phyloP scores from a whole-genome alignment of 2,888 invertebrate genomes.

The Hesperia comma region DNA sequence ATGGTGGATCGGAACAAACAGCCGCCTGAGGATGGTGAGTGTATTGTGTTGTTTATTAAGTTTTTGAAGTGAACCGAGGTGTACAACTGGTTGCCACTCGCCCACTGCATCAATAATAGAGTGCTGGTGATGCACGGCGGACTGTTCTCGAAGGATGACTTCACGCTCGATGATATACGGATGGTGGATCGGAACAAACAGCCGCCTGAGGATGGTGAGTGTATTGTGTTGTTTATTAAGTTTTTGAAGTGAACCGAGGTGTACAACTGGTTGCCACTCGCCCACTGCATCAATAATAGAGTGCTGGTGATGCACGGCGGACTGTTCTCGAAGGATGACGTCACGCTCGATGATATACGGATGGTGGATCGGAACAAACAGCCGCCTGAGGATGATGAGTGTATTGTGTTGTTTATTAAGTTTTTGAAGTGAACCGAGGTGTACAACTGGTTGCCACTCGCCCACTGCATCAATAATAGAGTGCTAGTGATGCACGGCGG shows the following conservation, averaged over 20 bases:
- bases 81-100: slow-evolving; percentile 98
- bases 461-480: slow-evolving; percentile 94
- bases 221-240: background rate
- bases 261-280: slow-evolving; percentile 98
- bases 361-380: slow-evolving; percentile 96
- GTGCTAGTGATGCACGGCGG: slow-evolving; percentile 98
- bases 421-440: no score
- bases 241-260: no score
- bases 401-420: background rate
- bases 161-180: slow-evolving; percentile 96
- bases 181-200: slow-evolving; percentile 96
- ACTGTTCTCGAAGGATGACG: slow-evolving; percentile 95
- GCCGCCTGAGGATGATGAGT: slow-evolving; percentile 95
- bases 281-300: slow-evolving; percentile 94
- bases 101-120: slow-evolving; percentile 94
- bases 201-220: slow-evolving; percentile 95
- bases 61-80: no score
- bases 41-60: background rate
- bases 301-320: slow-evolving; percentile 98
- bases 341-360: slow-evolving; percentile 96
- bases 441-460: slow-evolving; percentile 98
- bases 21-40: slow-evolving; percentile 95
- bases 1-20: slow-evolving; percentile 96
- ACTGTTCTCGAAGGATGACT: slow-evolving; percentile 95
- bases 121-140: slow-evolving; percentile 98